phyloP scores from a whole-genome alignment of 1,140 invertebrate species.

The Phenacoccus solenopsis region DNA sequence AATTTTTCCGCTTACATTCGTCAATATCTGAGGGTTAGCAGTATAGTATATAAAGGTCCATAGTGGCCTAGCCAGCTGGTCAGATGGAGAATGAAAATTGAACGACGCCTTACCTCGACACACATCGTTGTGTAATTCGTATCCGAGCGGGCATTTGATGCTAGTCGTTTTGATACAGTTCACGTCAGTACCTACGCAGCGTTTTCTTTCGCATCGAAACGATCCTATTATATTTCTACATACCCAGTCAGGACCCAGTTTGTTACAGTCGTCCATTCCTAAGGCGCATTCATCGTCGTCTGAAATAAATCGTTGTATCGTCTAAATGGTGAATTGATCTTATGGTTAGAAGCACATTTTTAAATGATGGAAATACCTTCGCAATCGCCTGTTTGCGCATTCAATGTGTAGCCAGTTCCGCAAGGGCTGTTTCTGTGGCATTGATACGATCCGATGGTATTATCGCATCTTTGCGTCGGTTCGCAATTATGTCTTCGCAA shows the following conservation, averaged over 20 bases:
- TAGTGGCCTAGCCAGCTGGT: no score
- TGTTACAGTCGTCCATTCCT: conserved; percentile 62
- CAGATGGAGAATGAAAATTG: no score
- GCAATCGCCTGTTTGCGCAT: conserved; percentile 71
- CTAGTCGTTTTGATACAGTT: neutral
- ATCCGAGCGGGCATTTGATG: neutral
- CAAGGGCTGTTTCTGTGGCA: conserved; percentile 75
- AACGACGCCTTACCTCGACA: neutral
- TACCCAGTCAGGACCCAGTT: conserved; percentile 48
- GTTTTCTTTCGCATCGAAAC: conserved; percentile 37
- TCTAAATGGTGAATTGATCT: neutral
- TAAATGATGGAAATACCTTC: conserved; percentile 46
- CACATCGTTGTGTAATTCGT: neutral
- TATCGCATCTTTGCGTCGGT: conserved; percentile 69
- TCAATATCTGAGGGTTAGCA: no score
- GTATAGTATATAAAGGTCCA: no score
- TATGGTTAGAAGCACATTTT: neutral
- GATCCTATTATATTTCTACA: conserved; percentile 72
- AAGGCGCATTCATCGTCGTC: conserved; percentile 87
- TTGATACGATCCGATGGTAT: conserved; percentile 72
- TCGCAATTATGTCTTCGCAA: conserved; percentile 41
- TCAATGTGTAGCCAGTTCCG: conserved; percentile 92
- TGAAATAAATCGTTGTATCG: conserved; percentile 31
- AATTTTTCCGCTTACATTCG: neutral
- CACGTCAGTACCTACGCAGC: neutral